Evolutionary conservation across 2,888 invertebrate genomes (phyloP), one percentile per base, ranked within the genome.

Genomic region (Drosophila fungiperda): DNA sequence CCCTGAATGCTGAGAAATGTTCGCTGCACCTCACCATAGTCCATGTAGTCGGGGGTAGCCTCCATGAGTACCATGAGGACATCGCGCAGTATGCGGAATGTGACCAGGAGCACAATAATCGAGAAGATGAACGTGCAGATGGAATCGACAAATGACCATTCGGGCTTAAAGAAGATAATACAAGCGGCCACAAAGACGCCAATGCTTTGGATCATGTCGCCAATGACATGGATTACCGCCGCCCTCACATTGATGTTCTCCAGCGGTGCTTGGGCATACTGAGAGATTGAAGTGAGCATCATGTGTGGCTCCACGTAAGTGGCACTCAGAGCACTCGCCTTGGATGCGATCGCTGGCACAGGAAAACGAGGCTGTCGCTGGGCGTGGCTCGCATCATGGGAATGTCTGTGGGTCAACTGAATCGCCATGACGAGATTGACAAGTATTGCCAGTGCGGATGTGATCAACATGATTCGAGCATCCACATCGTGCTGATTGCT

Each of bases 371-470:
- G 48, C 29, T 55, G 49, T 0, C 60, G 60, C 5, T 66, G 33
- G 8, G 81, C 1, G 45, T 33, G 36, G 5, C n/a, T 7, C 1
- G 42, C 8, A 12, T 32, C 15, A 36, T 83, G 80, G 0, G 76
- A 72, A n/a, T 80, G 80, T 0, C 76, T 80, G 23, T 76, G 65
- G 2, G 48, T 26, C 40, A 87, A 15, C 36, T 89, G 89, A 0
- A 70, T 0, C 12, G 78, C 86, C 90, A 87, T 85, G 2, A 99
- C 94, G 38, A 99, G 94, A 94, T 99, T 99, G 62, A 99, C 97
- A 49, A 95, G 94, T 45, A 99, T 97, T 0, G 99, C 99, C 55
- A 98, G 94, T 0, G 95, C 97, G 2, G 99, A 98, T 0, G 99
- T 98, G 85, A 99, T 97, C 40, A 99, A 93, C 97, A 97, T 97